Evolutionary conservation across 2,888 invertebrate genomes (phyloP), one percentile per base, ranked within the genome.

Genomic region (Cephus nigrinus): DNA sequence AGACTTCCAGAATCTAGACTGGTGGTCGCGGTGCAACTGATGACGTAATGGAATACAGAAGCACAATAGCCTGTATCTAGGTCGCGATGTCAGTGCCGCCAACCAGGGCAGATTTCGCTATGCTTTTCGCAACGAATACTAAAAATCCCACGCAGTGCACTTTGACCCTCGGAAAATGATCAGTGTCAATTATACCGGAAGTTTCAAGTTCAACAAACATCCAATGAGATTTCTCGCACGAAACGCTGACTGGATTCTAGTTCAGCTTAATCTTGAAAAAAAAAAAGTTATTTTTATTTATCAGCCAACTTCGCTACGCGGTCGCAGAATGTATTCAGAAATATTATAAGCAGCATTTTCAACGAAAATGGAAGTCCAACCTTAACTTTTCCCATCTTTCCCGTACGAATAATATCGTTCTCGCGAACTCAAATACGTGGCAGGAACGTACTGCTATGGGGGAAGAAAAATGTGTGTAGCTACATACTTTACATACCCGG

Each of bases 61-160:
- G 88, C 86, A 89, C 89, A 89, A 89, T 88, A 88, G 88, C 89
- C 88, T 84, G 87, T 85, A 89, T 89, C 86, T 89, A 88, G 89
- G 89, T 89, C 89, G 88, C 83, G 84, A 87, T 89, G 88, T 88
- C 88, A 88, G 86, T 87, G 85, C 88, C 84, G 83, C 82, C 80
- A 81, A 78, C 78, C 79, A 80, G 80, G 72, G 80, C 79, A 75
- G 77, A 55, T 55, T 23, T 55, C 23, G 1, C 9, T 55, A 23
- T 55, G 15, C 55, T 9, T 55, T 55, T 23, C 1, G 9, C 55
- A 55, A 23, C 40, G 23, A 23, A 55, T 23, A 55, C 23, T 55
- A 55, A 2, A 23, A 55, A 55, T 55, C 1, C 55, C 23, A 55
- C 23, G 4, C 23, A 23, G 4, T 55, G 23, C 15, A 55, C 23